Percentiles rank a stretch among this genome's conserved stretches.
Evolutionary conservation across 2,888 invertebrate genomes (phyloP).

Genomic region (Cryptus viduatorius): DNA sequence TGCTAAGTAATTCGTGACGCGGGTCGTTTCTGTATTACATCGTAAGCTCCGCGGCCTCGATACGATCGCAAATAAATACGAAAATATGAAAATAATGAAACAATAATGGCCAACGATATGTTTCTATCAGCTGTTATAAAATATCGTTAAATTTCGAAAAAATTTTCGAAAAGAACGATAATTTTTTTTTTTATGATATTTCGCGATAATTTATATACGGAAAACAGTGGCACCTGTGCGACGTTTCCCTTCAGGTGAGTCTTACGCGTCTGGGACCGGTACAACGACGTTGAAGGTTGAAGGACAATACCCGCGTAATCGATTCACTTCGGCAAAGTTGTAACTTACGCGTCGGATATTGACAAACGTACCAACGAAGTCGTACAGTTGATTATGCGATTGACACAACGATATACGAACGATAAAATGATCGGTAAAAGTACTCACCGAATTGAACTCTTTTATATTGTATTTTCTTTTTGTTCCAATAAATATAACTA

Average conservation of each 20-base stretch:
- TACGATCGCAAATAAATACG: background rate
- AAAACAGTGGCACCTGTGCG: slow-evolving; percentile 45
- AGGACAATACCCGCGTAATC: slow-evolving; percentile 16
- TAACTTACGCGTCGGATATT: background rate
- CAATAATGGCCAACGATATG: background rate
- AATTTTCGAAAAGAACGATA: background rate
- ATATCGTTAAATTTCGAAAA: background rate
- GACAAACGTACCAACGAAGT: background rate
- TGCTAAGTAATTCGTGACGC: slow-evolving; percentile 45
- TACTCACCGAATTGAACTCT: slow-evolving; percentile 58
- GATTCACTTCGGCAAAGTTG: slow-evolving; percentile 11
- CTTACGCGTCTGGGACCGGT: slow-evolving; percentile 32
- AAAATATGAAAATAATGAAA: background rate
- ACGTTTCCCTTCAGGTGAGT: slow-evolving; percentile 29
- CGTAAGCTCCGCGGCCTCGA: slow-evolving; percentile 1
- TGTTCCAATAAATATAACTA: slow-evolving; percentile 29
- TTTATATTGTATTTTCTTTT: slow-evolving; percentile 37
- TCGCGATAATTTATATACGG: background rate
- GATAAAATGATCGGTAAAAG: background rate
- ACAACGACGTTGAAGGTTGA: slow-evolving; percentile 27
- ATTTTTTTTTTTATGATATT: background rate
- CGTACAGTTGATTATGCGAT: background rate
- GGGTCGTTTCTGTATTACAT: slow-evolving; percentile 42
- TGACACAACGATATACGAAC: background rate
- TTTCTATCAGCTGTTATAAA: background rate